Base-by-base conservation (phyloP, 2,888 invertebrate genomes). In the Agrotis puta region DNA sequence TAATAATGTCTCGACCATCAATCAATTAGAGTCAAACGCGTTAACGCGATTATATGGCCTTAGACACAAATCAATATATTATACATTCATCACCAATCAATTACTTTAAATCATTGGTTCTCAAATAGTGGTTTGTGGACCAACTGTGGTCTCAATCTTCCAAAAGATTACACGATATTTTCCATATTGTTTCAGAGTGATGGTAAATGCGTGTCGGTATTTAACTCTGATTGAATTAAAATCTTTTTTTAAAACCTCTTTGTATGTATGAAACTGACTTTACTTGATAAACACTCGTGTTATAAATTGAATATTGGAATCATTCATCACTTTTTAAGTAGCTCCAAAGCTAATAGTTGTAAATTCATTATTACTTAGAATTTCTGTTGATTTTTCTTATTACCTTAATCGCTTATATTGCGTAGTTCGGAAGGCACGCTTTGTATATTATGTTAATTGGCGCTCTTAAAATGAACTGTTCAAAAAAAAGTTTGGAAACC, bases 51-150 rank as follows among this genome's bases (percentile, higher is more conserved):
- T 64, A 51, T 63, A 69, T 39, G 2, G 51, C 47, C 43, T 24
- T n/a, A 3, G 51, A 27, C 27, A 43, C 57, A 70, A 79, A 59
- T 58, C 62, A 66, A 75, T 75, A 67, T 33, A 64, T 79, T 74
- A 77, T 48, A 50, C 43, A 77, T 72, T 77, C 45, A 59, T 66
- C 62, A 67, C 22, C 66, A 64, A 76, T 74, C 76, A 58, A 74
- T 79, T 74, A 73, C 48, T 58, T 54, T 27, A 45, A 58, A 47
- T 39, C 33, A 33, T 14, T 56, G 56, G 33, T 56, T 33, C 56
- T 11, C 56, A 56, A 56, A 33, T 1, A n/a, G 33, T 1, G n/a
- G 33, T n/a, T n/a, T 7, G 24, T n/a, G 14, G n/a, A 56, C 33
- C 33, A 20, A 1, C 2, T 11, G n/a, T 18, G 54, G 27, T 11